Evolutionary conservation across 1,140 invertebrate species (phyloP).

Genomic region (Argopecten irradians): DNA sequence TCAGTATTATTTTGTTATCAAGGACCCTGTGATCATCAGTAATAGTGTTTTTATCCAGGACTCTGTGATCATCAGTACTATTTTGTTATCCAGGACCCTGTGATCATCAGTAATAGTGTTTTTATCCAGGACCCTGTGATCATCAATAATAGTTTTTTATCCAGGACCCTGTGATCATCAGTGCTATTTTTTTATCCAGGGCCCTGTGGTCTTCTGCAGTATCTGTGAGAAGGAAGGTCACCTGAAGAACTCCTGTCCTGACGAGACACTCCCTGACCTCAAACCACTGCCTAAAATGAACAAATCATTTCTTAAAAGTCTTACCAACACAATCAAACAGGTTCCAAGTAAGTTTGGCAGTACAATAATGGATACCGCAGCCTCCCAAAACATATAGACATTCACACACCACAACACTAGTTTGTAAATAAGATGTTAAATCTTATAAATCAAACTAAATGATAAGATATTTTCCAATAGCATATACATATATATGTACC

Average conservation of each 20-base stretch:
- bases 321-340: conserved; percentile 60
- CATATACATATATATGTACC: no score
- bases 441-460: no score
- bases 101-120: not conserved
- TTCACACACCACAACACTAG: no score
- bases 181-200: conserved; percentile 61
- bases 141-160: not conserved
- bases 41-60: no score
- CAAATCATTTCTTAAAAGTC: conserved; percentile 55
- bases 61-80: not conserved
- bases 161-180: conserved; percentile 76
- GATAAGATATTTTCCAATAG: no score
- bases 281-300: conserved; percentile 73
- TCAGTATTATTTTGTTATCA: no score
- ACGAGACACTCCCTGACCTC: conserved; percentile 78
- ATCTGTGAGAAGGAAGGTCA: conserved; percentile 80
- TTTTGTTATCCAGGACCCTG: not conserved
- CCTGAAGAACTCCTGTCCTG: conserved; percentile 78
- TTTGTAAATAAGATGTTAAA: no score
- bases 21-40: no score
- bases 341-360: conserved; percentile 65
- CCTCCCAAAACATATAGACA: no score
- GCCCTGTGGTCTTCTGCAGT: conserved; percentile 78
- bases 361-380: no score
- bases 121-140: not conserved